Conservation (phyloP, 2,113 vertebrate species). For the Ascaphus truei region DNA sequence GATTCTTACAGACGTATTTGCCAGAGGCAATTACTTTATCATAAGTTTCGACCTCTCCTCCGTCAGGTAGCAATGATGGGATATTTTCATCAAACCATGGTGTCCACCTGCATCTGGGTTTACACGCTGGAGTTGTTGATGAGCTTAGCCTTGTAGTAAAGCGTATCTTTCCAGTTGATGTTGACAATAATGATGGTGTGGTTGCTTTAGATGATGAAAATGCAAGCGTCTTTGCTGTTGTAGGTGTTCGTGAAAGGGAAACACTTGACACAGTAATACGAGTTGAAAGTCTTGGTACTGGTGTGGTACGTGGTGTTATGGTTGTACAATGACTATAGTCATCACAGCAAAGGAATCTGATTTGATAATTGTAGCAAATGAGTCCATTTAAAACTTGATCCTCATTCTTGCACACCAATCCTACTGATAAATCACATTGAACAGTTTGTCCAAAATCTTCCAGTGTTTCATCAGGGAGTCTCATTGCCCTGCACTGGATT, state of each 20-base stretch:
- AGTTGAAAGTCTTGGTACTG: neutral
- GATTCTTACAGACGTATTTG: neutral
- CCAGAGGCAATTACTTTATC: neutral
- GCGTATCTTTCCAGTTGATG: too few relatives aligned
- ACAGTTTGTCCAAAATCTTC: slow-evolving; percentile 46
- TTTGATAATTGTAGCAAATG: slow-evolving; percentile 56
- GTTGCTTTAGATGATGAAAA: too few relatives aligned
- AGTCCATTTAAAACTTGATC: slow-evolving; percentile 45
- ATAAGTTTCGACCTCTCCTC: neutral
- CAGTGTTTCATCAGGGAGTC: slow-evolving; percentile 8
- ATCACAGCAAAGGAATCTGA: slow-evolving; percentile 53
- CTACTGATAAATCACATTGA: slow-evolving; percentile 39
- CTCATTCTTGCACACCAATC: slow-evolving; percentile 54
- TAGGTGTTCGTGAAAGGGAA: neutral
- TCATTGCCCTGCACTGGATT: neutral
- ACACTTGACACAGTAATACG: neutral
- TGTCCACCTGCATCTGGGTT: neutral
- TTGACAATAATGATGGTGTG: too few relatives aligned
- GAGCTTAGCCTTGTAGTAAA: neutral
- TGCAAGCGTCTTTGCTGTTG: neutral
- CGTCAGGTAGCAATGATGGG: neutral
- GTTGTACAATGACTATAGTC: slow-evolving; percentile 26
- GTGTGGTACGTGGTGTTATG: neutral
- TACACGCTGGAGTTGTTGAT: neutral
- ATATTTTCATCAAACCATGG: neutral